Base-by-base conservation (phyloP, 2,113 vertebrate species). In the Python bivittatus region DNA sequence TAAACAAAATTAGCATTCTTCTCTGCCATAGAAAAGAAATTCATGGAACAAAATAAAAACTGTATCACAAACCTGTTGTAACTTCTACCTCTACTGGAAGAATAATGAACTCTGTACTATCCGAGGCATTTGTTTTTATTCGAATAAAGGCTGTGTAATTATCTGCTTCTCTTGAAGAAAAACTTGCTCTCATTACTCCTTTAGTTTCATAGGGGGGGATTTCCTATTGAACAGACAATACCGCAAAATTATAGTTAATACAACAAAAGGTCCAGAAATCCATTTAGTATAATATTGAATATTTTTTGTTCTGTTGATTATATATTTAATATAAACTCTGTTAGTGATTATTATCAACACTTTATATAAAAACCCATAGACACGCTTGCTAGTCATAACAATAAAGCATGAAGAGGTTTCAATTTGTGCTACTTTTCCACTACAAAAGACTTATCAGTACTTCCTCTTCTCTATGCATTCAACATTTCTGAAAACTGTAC, bases 171-270 rank as follows among this genome's bases (percentile, higher is more conserved):
- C 99, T 98, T 7, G 99, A 99, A 0, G 99, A 99, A 97, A 99
- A 99, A 94, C 99, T 99, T 96, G 99, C 99, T 98, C 99, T 98
- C 99, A 99, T 99, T 93, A 99, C 99, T 94, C 99, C 99, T 96
- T 99, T 99, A 29, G 99, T 99, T 98, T 99, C 99, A 93, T 99
- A 99, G 0, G 99, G 99, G 94, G 99, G 99, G 72, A 99, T 99
- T 97, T 99, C 99, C 99, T 99, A 95, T 90, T 94, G 94, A 94
- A 95, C 33, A 96, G 96, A 33, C 27, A 86, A 90, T 1, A 0
- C 44, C 90, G 90, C 38, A 60, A 0, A 93, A 89, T 56, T 48
- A 84, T 3, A 3, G 7, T 68, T 29, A n/a, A 17, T 25, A 54
- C 8, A 92, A 48, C 42, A 44, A 42, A 91, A 58, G 25, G 29